Base-by-base conservation (phyloP, 2,888 invertebrate genomes). In the Rotaria sp. region DNA sequence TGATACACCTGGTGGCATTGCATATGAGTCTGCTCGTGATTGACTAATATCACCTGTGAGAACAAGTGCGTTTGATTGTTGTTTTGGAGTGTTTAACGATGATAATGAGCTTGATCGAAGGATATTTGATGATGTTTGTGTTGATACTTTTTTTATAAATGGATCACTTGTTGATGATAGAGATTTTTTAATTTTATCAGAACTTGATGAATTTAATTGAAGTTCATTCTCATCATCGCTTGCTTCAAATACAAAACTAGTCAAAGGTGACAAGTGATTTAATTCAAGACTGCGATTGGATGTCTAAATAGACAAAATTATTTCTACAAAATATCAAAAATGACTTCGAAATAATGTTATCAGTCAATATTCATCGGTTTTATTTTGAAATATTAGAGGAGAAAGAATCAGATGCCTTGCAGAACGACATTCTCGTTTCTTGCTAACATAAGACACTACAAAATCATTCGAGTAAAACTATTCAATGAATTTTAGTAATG, bases 161-260 rank as follows among this genome's bases (percentile, higher is more conserved):
- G 52, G 21, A 85, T 75, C 52, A 15, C 35, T 21, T 38, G 21
- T 21, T 67, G 48, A 18, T 50, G 84, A 48, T 30, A n/a, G 35
- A 84, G 26, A 45, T 26, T 45, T 10, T 45, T 26, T 24, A 84
- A 11, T 26, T 15, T 13, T 11, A 41, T 84, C 21, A 2, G 80
- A 41, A 85, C 50, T 8, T 8, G 26, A 26, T 55, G 10, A 55
- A 5, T 26, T 26, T 24, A 2, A 26, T 80, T 7, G 0, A 84
- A 18, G 38, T 35, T 84, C 30, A 35, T 84, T 45, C n/a, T 86
- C 84, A n/a, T 86, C 52, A 24, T 86, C 86, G 24, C 45, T 74
- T 30, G 7, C 18, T 1, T 84, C 86, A 21, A 35, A 67, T 0
- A 21, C 21, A 38, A 67, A 67, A 67, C 35, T 35, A 35, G 67